Evolutionary conservation across 2,888 invertebrate species (phyloP), one percentile per base, ranked within the genome.

Genomic region (Mythimna impura): DNA sequence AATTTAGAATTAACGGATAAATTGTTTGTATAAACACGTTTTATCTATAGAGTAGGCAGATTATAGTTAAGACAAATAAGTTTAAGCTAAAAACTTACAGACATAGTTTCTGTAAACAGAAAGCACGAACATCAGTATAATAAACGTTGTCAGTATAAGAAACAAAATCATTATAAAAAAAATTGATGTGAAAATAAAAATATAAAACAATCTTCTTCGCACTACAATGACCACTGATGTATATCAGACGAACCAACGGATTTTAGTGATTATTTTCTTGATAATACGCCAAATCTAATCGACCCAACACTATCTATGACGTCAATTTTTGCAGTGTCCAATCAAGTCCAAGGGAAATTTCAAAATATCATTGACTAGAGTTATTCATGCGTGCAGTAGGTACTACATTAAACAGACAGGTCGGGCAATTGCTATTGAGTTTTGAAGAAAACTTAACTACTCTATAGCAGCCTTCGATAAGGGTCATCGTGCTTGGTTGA

Each of bases 271-370:
- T 36, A 34, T 17, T 6, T 52, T 36, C 20, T 4, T 47, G 81
- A 80, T 81, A 66, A 81, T 20, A 61, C 7, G 20, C 7, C 12
- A 50, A 61, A 81, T 76, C 81, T 76, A 61, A 76, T 76, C 81
- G 5, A 65, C 3, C 54, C 52, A 14, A 7, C 20, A 2, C 43
- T 80, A 74, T 80, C 79, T 71, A 25, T 25, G 22, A 12, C 12
- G 43, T 34, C 50, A 17, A 17, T 43, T 57, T 78, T 58, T 71
- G 55, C 25, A 14, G 8, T 20, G 34, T 30, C 72, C 57, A 73
- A 71, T 58, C 57, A 30, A 12, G 71, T 69, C 20, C 8, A 30
- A 78, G 57, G 36, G 22, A 50, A 36, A 22, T 22, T 34, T 10
- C 3, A n/a, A 22, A 40, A 36, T 43, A 60, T 17, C 25, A 52